Base-by-base conservation (phyloP, 2,113 vertebrate species). In the Myiozetetes cayanensis region DNA sequence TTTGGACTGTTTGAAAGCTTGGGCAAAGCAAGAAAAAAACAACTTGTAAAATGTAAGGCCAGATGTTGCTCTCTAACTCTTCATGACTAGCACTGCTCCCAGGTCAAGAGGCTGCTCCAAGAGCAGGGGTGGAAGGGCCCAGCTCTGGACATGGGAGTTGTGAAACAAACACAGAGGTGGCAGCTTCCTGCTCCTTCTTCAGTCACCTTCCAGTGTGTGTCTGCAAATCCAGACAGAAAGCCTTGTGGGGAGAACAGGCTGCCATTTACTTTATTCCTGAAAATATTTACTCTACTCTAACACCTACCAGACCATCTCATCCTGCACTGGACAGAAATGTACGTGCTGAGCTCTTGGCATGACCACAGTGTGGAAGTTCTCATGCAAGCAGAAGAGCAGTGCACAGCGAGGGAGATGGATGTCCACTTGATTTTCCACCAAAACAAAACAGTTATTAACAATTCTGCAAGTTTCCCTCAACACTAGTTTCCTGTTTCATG, bases 401-500 rank as follows among this genome's bases (percentile, higher is more conserved):
- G 1, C 37, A 33, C 35, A 50, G 35, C 0, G 0, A 81, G 53
- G 82, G 73, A 81, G 37, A 31, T 30, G 50, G 43, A 84, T 56
- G 82, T 31, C 66, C 86, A 68, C 52, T 82, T 44, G 30, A 10
- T 58, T 92, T 96, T 68, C 66, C 73, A 41, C 61, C 49, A 35
- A 72, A 95, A 81, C 10, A 52, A 75, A 92, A 63, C 7, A 43
- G 37, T 87, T 93, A 81, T 63, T 87, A 89, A 75, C 43, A n/a
- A 89, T 84, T 87, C 70, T 72, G 28, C 41, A 66, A 66, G 41
- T 68, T 79, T 85, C 43, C 77, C 70, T 92, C 88, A 82, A 46
- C 33, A 39, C 46, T 78, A n/a, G 95, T 96, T 94, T 96, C 86
- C 92, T 87, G 62, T 85, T 90, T 92, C 44, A 58, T 82, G 72